Evolutionary conservation across 2,888 invertebrate genomes (phyloP), one percentile per base, ranked within the genome.

Genomic region (Colletes collaris): DNA sequence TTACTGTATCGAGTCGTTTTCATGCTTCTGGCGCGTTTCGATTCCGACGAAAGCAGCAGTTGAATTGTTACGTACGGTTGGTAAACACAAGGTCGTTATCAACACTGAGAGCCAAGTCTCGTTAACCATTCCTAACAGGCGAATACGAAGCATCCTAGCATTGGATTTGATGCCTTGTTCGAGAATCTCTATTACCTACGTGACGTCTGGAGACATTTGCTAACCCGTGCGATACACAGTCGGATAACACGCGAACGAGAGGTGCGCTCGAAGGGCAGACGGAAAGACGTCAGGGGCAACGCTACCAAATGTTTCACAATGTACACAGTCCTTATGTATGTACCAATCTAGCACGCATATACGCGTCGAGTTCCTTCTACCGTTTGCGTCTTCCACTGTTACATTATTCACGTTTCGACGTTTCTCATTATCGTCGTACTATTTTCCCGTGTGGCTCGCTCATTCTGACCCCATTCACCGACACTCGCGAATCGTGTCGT

Each of bases 21-120:
- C 52, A 16, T 3, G 16, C 52, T 52, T 16, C 16, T 70, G 7
- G 62, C 63, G 70, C 70, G 59, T 55, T 19, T 27, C 13, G 7
- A 13, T 27, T 53, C 35, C 19, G 16, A 16, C 64, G 63, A 67
- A 77, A 52, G n/a, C 58, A 35, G 16, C 52, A 62, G 80, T 71
- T 71, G 75, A 79, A 74, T 79, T 70, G 86, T 85, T 85, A 77
- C 81, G 76, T 72, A 74, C 76, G 65, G 69, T 77, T 62, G 75
- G 84, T 82, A 84, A 86, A 86, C 84, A 78, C 66, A 60, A 79
- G 82, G 86, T 86, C 60, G 84, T 86, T 86, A 86, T 86, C 86
- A 82, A 72, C 82, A 70, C 69, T 74, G 82, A 75, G 75, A 81
- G 83, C 81, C 72, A 75, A 85, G 83, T 83, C 86, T 86, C 85